Evolutionary conservation across 2,888 invertebrate genomes (phyloP), one percentile per base, ranked within the genome.

Genomic region (Lochmaea capreae): DNA sequence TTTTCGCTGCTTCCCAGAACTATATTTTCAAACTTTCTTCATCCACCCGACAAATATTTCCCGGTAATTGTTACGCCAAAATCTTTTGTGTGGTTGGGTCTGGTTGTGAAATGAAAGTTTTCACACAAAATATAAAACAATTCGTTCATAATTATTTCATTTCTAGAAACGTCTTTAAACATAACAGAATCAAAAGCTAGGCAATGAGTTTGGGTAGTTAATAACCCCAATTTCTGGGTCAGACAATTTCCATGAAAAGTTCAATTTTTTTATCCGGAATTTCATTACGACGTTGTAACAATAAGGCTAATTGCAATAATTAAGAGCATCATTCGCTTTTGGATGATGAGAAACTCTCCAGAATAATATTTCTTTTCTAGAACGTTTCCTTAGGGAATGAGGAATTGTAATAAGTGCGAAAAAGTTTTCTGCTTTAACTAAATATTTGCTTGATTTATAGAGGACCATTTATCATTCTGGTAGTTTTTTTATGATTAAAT

Each of bases 251-350:
- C 39, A 57, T n/a, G 52, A 66, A 67, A 67, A 67, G 43, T 67
- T 67, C 33, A 58, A 52, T 18, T 46, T 49, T 54, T 57, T 57
- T 57, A n/a, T 12, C 16, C 59, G 26, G n/a, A 16, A 46, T 69
- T 69, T 52, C 49, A 14, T 16, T 22, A 33, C 12, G 10, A 62
- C 62, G 39, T 42, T 33, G 69, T 46, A 62, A 69, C 69, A 69
- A 62, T 62, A 42, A 69, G 52, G 62, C 62, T 69, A 69, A 69
- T 69, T 69, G 69, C 39, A 52, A 46, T 62, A 69, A 69, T 69
- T 62, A 69, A 33, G 46, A 46, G 52, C 26, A 69, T 69, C 68
- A 61, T 52, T 69, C 49, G 16, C 62, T 61, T 49, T 62, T 16
- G n/a, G 49, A 49, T 62, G 69, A 61, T 46, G 59, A 68, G 61